Base-by-base conservation (phyloP, 2,797 vertebrate species). In the Adrianichthys oophorus region DNA sequence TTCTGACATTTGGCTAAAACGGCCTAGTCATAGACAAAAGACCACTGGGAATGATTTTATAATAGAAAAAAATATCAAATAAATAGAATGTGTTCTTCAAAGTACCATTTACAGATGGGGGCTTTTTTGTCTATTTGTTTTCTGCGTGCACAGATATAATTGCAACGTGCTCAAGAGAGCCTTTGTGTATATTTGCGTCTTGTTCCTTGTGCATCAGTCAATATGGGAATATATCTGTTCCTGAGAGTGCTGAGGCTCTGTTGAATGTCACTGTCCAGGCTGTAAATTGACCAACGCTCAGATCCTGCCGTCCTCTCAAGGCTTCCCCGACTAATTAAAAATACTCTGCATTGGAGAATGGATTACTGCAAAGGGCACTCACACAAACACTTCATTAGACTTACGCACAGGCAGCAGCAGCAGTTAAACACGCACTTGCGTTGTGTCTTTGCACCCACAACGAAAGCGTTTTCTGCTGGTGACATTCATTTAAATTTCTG, bases 301-400 rank as follows among this genome's bases (percentile, higher is more conserved):
- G 17, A 72, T 65, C 53, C 48, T 46, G 23, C 17, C 5, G 37
- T 47, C 19, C 48, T 65, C 64, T 75, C 0, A 50, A 32, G 57
- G 49, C 49, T 68, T 68, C 72, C 48, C 41, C 7, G 47, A 56
- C 72, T 83, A 82, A 87, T 87, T 85, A 85, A 83, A 80, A 81
- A 69, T 58, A 74, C 70, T 65, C 61, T 67, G 65, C 60, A 72
- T 60, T 52, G 65, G 70, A 74, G 54, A 81, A 74, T 81, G 74
- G 76, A 85, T 84, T 80, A 78, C 70, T 66, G 66, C 43, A 72
- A 81, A 80, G 66, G 74, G 65, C 72, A 29, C 8, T 19, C 32
- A 53, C 44, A 18, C 65, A 56, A 50, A 45, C 56, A 59, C 12
- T 40, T 21, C 59, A 23, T 51, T 41, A 46, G 45, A 23, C 46